Percentiles rank a stretch among this genome's conserved stretches.
phyloP scores from a whole-genome alignment of 1,140 invertebrate genomes.

The Drosophila lacertosa region DNA sequence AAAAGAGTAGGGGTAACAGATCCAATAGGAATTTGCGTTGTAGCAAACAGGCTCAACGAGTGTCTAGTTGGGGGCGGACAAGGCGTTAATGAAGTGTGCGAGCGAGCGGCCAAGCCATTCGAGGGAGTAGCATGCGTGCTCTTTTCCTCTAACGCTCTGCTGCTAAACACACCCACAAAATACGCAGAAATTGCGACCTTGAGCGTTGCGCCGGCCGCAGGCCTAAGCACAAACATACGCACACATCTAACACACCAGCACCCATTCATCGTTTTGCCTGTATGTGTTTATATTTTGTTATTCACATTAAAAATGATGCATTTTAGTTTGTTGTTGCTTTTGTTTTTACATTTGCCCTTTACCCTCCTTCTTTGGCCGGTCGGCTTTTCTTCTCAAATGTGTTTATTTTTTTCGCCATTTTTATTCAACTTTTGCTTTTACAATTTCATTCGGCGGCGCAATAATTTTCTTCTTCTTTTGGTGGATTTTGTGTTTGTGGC shows the following conservation, averaged over 20 bases:
- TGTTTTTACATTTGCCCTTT: constrained; percentile 10
- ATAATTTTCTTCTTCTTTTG: constrained; percentile 79
- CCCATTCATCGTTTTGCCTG: background rate
- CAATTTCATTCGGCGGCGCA: constrained; percentile 79
- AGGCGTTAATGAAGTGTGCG: constrained; percentile 8
- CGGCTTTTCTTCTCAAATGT: constrained; percentile 10
- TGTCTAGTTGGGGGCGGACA: constrained; percentile 1
- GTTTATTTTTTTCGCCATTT: constrained; percentile 66
- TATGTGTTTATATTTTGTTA: constrained; percentile 29
- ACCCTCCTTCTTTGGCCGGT: constrained; percentile 14
- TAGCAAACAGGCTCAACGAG: constrained; percentile 33
- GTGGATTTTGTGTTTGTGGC: constrained; percentile 27
- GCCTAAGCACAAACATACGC: constrained; percentile 26
- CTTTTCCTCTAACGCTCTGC: constrained; percentile 6
- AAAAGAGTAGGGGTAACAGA: background rate
- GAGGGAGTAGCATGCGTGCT: background rate
- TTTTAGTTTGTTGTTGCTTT: constrained; percentile 48
- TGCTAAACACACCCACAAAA: constrained; percentile 14
- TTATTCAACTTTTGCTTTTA: constrained; percentile 73
- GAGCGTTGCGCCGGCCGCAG: constrained; percentile 26
- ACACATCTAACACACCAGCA: constrained; percentile 12
- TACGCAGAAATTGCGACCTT: constrained; percentile 29
- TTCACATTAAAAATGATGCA: constrained; percentile 55
- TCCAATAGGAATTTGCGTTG: constrained; percentile 39
- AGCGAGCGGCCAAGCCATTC: too few species aligned